Base-by-base conservation (phyloP, 1,140 invertebrate species). In the Drosophila sproati region DNA sequence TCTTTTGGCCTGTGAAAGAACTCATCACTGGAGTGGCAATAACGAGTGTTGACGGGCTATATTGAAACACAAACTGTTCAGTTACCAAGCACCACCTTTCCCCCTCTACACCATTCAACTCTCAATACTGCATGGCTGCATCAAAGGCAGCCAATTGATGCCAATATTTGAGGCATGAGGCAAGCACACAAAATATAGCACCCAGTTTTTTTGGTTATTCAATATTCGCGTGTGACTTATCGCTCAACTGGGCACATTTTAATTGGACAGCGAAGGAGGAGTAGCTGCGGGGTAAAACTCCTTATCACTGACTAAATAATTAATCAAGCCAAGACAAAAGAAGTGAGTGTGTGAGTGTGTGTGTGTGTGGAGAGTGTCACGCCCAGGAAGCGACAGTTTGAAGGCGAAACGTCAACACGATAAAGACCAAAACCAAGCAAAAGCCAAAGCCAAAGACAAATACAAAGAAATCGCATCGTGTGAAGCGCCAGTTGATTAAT, bases 291-390 rank as follows among this genome's bases (percentile, higher is more conserved):
- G 39, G 8, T 57, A 20, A 7, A 35, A 31, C 20, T 67, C 35
- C 70, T 73, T 78, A 80, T 82, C 82, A 73, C 83, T 66, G 69
- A 78, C 80, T 74, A 89, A 83, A 83, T 82, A 88, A 88, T 89
- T 89, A 88, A 88, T 89, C 83, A 88, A 83, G 67, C 69, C 63
- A 78, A 74, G 10, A 87, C 73, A 69, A 82, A 87, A 83, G 82
- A 66, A 45, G 57, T 28, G 47, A 64, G 63, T 47, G 34, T 60
- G 43, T 62, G 31, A 39, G 67, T 55, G 7, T 54, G 34, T 55
- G 7, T 54, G 34, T 66, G 35, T 59, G 34, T 51, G 28, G 39
- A 12, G 59, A 48, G 34, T 78, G 71, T 73, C 52, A 71, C 78
- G 78, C 69, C 81, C 82, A 81, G 76, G 64, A 77, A 77, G 82